A percentile compares a stretch with the other conserved stretches of the same genome.
These are phyloP conservation scores for Sarcoramphus papa DNA, from an alignment of 2,797 vertebrate species.

Conservation along the genomic window DNA sequence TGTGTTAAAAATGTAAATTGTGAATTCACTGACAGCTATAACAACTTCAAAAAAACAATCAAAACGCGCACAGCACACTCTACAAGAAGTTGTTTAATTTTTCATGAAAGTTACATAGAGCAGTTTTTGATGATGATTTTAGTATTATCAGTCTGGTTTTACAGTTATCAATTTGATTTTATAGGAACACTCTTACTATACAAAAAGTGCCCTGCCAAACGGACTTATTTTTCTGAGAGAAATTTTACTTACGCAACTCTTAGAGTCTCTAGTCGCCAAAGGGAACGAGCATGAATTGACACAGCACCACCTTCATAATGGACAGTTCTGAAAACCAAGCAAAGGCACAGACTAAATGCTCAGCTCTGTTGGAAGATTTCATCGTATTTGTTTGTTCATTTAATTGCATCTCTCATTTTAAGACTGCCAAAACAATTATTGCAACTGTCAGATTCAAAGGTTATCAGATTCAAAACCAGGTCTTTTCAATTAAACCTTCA, in stretches of 20 bases:
- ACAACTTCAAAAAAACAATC: neutral
- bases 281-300: constrained; percentile 89
- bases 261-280: constrained; percentile 93
- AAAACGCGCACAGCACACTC: neutral
- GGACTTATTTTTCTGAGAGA: neutral
- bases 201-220: neutral
- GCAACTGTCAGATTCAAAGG: neutral
- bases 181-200: neutral
- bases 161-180: neutral
- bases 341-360: neutral
- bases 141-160: neutral
- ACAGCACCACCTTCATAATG: constrained; percentile 95
- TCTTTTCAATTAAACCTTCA: neutral
- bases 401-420: neutral
- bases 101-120: neutral
- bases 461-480: neutral
- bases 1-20: neutral
- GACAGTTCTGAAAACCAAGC: constrained; percentile 80
- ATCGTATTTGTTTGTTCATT: neutral
- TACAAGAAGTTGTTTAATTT: neutral
- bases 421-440: neutral
- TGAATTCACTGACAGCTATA: neutral
- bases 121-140: neutral
- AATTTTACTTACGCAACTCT: constrained; percentile 88
- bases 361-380: neutral